Percentiles rank a stretch among this genome's conserved stretches.
phyloP scores from a whole-genome alignment of 2,113 vertebrate genomes.

The Pachyramphus minor region DNA sequence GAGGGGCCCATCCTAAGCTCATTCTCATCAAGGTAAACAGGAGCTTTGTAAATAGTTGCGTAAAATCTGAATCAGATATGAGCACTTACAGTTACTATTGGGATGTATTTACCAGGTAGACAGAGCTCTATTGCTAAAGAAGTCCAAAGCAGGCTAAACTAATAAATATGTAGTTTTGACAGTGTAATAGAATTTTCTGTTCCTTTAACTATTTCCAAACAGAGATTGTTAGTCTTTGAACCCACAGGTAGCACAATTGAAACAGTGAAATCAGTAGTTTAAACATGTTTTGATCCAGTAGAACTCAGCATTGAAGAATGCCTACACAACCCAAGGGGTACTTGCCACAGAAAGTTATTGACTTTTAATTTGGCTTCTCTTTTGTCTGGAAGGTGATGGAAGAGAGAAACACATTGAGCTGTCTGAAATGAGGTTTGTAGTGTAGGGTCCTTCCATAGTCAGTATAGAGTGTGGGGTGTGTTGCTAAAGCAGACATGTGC shows the following conservation, averaged over 20 bases:
- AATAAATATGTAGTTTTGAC: neutral
- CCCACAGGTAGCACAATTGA: neutral
- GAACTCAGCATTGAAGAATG: neutral
- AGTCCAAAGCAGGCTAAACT: neutral
- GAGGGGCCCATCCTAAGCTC: neutral
- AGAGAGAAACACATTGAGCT: neutral
- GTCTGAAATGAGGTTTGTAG: neutral
- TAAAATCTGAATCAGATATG: neutral
- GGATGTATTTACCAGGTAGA: neutral
- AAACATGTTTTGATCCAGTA: neutral
- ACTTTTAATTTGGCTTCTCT: neutral
- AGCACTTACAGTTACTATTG: neutral
- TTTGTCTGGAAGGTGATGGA: neutral
- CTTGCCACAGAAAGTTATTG: neutral
- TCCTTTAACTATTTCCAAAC: neutral
- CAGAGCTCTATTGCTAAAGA: neutral
- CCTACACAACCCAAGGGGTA: neutral
- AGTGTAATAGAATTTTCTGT: neutral
- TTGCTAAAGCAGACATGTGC: neutral
- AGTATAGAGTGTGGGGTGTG: rapidly evolving
- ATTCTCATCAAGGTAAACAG: neutral
- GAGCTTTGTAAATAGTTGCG: neutral
- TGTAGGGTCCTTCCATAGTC: neutral
- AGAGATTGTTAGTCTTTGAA: neutral
- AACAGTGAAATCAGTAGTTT: neutral